phyloP scores from a whole-genome alignment of 2,888 invertebrate species.

The Sinotaia quadrata region DNA sequence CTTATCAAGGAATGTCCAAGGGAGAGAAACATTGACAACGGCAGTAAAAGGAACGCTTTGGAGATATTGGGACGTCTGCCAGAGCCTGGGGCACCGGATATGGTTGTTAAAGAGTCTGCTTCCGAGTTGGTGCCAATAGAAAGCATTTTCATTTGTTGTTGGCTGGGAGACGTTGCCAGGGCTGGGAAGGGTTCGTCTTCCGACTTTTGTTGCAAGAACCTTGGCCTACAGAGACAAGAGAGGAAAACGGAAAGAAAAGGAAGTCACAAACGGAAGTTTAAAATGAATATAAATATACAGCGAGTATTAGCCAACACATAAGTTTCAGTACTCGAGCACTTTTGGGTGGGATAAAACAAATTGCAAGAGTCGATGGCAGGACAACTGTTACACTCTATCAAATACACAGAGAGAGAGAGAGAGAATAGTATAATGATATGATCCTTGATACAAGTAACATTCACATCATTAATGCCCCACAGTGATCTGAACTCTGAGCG shows the following conservation, averaged over 20 bases:
- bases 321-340: no score
- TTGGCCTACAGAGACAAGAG: conserved; percentile 11
- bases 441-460: no score
- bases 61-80: background rate
- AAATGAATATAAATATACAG: no score
- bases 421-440: no score
- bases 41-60: background rate
- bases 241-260: no score
- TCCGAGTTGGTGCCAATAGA: background rate
- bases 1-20: background rate
- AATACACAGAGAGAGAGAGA: conserved; percentile 13
- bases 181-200: conserved; percentile 1
- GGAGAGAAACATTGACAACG: background rate
- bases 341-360: no score
- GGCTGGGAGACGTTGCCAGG: conserved; percentile 1
- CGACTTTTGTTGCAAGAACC: conserved; percentile 22
- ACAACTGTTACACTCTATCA: background rate
- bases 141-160: background rate
- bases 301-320: no score
- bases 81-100: background rate
- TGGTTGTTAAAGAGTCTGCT: no score
- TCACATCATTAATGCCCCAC: no score
- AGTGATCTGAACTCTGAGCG: no score
- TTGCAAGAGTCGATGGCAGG: background rate
- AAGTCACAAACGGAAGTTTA: no score